Conservation (phyloP, 2,888 invertebrate genomes). For the Ormyrus nitidulus region DNA sequence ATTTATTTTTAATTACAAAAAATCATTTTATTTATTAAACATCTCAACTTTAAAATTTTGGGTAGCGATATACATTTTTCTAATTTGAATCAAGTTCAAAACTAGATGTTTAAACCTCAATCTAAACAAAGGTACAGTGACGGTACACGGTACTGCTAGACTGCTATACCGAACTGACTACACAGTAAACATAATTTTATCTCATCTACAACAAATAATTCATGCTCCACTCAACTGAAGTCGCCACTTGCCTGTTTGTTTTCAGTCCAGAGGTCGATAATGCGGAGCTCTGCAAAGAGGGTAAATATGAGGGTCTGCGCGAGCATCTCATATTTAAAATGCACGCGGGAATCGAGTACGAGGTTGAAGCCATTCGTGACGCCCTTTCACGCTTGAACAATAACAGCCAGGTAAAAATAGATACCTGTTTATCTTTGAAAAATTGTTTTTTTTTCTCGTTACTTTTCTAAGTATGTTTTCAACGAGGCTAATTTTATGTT, state of each 20-base stretch:
- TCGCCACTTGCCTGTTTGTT: conserved; percentile 49
- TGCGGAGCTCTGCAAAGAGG: conserved; percentile 61
- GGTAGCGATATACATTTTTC: too few relatives aligned
- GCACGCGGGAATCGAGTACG: conserved; percentile 65
- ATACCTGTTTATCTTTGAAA: not conserved
- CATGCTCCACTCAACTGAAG: conserved; percentile 33
- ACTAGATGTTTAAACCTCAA: too few relatives aligned
- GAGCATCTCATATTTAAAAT: conserved; percentile 67
- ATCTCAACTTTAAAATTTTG: too few relatives aligned
- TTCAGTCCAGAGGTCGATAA: conserved; percentile 63
- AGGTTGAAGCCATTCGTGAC: conserved; percentile 59
- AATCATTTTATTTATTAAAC: too few relatives aligned
- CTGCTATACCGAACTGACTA: not conserved
- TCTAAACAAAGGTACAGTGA: too few relatives aligned
- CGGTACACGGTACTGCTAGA: too few relatives aligned
- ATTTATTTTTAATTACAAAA: too few relatives aligned
- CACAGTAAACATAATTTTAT: not conserved
- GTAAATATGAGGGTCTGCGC: conserved; percentile 53
- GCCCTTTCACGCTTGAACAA: conserved; percentile 61
- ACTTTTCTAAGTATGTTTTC: not conserved
- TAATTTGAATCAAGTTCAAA: too few relatives aligned
- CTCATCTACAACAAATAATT: too few relatives aligned
- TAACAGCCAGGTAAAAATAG: conserved; percentile 62
- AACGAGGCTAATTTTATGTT: not conserved
- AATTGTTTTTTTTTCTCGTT: not conserved